Evolutionary conservation across 2,797 vertebrate genomes (phyloP).

Genomic region (Characodon lateralis): DNA sequence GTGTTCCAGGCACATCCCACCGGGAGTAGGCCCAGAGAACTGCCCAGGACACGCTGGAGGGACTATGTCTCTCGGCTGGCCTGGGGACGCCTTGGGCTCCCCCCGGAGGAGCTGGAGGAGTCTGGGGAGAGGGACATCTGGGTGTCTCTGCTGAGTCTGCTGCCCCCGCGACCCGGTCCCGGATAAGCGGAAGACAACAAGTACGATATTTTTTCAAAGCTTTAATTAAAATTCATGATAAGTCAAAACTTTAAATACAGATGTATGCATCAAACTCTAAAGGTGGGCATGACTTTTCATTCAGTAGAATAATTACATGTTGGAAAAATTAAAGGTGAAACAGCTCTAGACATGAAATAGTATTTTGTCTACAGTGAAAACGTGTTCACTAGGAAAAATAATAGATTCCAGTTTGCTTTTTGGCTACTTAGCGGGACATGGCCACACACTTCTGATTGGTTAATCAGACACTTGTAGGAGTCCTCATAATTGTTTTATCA

Average conservation of each 20-base stretch:
- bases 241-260: background rate
- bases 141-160: too few species aligned
- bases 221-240: background rate
- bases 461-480: background rate
- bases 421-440: background rate
- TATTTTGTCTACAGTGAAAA: background rate
- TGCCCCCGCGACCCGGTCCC: too few species aligned
- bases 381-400: background rate
- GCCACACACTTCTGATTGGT: background rate
- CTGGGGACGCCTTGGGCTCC: too few species aligned
- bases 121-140: too few species aligned
- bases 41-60: too few species aligned
- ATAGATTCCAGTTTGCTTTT: background rate
- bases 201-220: background rate
- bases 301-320: background rate
- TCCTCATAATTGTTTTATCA: background rate
- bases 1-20: too few species aligned
- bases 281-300: background rate
- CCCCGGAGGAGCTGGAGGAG: too few species aligned
- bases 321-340: background rate
- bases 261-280: background rate
- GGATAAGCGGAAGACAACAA: too few species aligned
- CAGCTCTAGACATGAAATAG: background rate
- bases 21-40: too few species aligned
- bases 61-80: too few species aligned